Evolutionary conservation across 2,888 invertebrate species (phyloP).

Genomic region (Rhyacophila evoluta): DNA sequence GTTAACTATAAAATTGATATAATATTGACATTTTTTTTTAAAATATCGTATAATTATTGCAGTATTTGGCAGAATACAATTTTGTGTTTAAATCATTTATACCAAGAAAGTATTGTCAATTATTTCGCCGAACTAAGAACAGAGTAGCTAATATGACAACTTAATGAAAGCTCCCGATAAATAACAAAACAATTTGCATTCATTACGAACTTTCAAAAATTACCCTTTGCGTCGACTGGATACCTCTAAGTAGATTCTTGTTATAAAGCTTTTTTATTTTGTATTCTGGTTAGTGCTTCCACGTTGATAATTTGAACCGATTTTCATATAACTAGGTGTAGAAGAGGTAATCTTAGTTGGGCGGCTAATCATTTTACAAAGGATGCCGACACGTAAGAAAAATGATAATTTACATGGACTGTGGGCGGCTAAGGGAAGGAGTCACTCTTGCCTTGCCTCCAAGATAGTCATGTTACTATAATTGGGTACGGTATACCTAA

Average conservation of each 20-base stretch:
- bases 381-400: constrained; percentile 41
- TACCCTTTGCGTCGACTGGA: constrained; percentile 3
- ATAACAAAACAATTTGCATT: constrained; percentile 18
- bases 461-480: constrained; percentile 13
- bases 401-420: constrained; percentile 39
- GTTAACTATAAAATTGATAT: no score
- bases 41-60: no score
- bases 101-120: no score
- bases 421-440: constrained; percentile 32
- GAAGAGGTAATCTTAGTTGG: constrained; percentile 46
- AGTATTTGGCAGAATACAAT: no score
- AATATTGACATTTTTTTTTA: no score
- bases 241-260: constrained; percentile 34
- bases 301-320: constrained; percentile 47
- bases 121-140: not conserved
- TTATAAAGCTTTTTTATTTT: constrained; percentile 35
- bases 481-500: not conserved
- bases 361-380: constrained; percentile 44
- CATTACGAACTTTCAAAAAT: not conserved
- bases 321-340: constrained; percentile 50
- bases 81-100: no score
- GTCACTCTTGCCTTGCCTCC: not conserved
- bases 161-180: not conserved
- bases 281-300: constrained; percentile 42
- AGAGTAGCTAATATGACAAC: not conserved